Evolutionary conservation across 2,888 invertebrate species (phyloP), one percentile per base, ranked within the genome.

Genomic region (Nysson spinosus): DNA sequence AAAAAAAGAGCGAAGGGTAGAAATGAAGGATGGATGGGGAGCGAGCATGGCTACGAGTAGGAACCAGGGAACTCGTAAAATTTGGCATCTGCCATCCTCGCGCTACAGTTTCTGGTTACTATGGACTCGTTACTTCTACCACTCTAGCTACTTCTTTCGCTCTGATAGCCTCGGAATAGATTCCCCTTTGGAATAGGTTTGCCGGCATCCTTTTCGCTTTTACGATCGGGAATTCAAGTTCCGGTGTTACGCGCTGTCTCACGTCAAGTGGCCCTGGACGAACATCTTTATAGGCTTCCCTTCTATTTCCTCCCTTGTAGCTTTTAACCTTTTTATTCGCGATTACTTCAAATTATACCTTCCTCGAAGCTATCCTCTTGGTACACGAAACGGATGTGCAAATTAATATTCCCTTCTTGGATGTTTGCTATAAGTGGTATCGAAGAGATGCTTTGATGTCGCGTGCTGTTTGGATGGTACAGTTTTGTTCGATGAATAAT

Each of bases 171-270:
- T 70, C 69, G 68, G 72, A 78, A 78, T 79, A 79, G 73, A 78
- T 73, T 69, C 65, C 62, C 56, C 44, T 24, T 49, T 32, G 58
- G 66, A 73, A 71, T 65, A 67, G 65, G 64, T 69, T 55, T 51
- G 22, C 55, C 46, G 50, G 19, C 44, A 49, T 47, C 55, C 61
- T 65, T 58, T 60, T 43, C 35, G 62, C 60, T 68, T 70, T 68
- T 64, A 67, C 69, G 75, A 75, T 66, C 55, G 49, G 30, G 67
- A 75, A 75, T 75, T 67, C 50, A 60, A 72, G 76, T 75, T 69
- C 66, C 70, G 71, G 72, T 75, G 79, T 81, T 81, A 76, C 75
- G 75, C 80, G 64, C 78, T 75, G 81, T 78, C 81, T 75, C 61
- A 69, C 73, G 75, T 80, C 77, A 78, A 81, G 78, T 80, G 81